Percentiles rank a stretch among this genome's conserved stretches.
Evolutionary conservation across 2,113 vertebrate genomes (phyloP).

Genomic region (Terrapene triunguis): DNA sequence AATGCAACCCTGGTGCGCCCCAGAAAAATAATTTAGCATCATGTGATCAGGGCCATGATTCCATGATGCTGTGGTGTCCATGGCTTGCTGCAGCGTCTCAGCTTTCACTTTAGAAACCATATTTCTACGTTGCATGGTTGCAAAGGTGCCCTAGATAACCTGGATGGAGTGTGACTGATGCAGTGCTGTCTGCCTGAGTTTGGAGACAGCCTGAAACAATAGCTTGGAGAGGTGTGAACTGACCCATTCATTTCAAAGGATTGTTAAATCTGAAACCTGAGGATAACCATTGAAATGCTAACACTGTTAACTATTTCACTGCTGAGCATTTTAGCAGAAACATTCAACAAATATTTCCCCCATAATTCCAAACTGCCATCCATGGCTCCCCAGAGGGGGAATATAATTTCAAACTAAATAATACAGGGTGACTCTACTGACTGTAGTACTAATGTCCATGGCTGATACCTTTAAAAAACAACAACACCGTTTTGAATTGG

Average conservation of each 20-base stretch:
- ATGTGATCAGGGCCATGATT: too few relatives aligned
- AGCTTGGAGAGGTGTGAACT: too few relatives aligned
- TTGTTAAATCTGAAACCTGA: not conserved
- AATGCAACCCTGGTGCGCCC: not conserved
- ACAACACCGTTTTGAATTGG: too few relatives aligned
- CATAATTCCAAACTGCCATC: not conserved
- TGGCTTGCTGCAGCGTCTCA: not conserved
- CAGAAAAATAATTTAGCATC: too few relatives aligned
- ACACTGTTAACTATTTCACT: not conserved
- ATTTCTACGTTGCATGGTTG: not conserved
- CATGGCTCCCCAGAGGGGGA: not conserved
- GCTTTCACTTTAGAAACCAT: not conserved
- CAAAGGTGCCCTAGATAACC: not conserved
- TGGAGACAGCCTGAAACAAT: not conserved
- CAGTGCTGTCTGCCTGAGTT: not conserved
- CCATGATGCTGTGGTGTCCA: not conserved
- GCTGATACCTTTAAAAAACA: not conserved
- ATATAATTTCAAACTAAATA: not conserved
- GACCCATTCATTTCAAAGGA: not conserved
- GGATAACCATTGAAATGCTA: not conserved
- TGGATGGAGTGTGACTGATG: not conserved
- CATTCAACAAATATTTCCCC: not conserved
- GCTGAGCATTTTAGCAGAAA: not conserved
- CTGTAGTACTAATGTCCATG: not conserved
- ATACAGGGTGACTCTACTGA: not conserved